Evolutionary conservation across 2,888 invertebrate genomes (phyloP), one percentile per base, ranked within the genome.

Genomic region (Dryobota labecula): DNA sequence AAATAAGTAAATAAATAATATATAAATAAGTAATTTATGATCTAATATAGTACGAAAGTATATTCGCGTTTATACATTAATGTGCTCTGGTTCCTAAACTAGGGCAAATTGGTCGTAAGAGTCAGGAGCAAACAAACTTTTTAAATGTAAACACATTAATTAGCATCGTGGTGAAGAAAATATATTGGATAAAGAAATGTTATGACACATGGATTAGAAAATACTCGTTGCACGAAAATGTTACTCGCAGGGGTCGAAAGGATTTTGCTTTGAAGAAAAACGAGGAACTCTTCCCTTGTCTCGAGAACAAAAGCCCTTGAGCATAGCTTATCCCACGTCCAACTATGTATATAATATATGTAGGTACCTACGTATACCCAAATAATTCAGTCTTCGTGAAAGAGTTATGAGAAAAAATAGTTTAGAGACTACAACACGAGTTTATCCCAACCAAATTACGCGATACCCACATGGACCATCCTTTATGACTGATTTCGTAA

Each of bases 241-340:
- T 65, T 64, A 64, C 65, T 57, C 56, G 27, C 51, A 73, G 69
- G 66, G 58, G 69, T 54, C 78, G 70, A 63, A 75, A 74, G 70
- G 78, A 71, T 84, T 76, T 63, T 60, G 80, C 64, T 78, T 71
- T 80, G 66, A 58, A 84, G 61, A 86, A 86, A 86, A 84, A 79
- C 71, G 49, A 65, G 69, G 43, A 73, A 72, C 75, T 74, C 70
- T 72, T 53, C 70, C 73, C 80, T 86, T 72, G 80, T 73, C 62
- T 78, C 66, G 73, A 57, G 60, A 66, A 61, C 68, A 73, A 78
- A 84, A 86, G 80, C 84, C 75, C 83, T 84, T 84, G 80, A 85
- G 83, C 85, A 75, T 78, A 82, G 84, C 74, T 85, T 85, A 85
- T 80, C 84, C 83, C 76, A 70, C 76, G 78, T 82, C 76, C 69